These are phyloP conservation scores for Parambassis ranga DNA, from an alignment of 2,797 vertebrate species.

Conservation along the genomic window DNA sequence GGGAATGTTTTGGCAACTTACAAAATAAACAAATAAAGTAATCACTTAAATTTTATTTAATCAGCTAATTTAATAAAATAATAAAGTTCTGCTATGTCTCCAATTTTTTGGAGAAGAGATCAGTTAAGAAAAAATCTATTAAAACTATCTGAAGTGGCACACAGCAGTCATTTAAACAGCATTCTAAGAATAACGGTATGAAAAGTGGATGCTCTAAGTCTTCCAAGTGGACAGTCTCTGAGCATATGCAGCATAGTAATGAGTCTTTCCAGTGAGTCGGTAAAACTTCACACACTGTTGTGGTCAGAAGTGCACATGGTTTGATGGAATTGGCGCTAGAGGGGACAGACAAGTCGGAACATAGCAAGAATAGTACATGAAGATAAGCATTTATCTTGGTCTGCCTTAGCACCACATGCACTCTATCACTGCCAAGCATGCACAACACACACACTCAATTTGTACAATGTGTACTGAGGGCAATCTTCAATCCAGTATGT, in stretches of 20 bases:
- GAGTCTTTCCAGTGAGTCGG: neutral
- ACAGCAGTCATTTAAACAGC: neutral
- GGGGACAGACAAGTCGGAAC: conserved; percentile 37
- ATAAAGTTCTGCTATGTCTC: no score
- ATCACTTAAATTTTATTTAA: neutral
- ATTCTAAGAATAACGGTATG: no score
- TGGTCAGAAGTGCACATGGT: neutral
- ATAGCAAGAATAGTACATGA: conserved; percentile 38
- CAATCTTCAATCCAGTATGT: neutral
- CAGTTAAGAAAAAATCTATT: no score
- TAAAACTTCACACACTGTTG: neutral
- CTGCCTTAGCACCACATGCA: conserved; percentile 11
- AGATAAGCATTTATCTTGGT: conserved; percentile 65
- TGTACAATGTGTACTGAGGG: conserved; percentile 15
- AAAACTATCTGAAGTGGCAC: neutral
- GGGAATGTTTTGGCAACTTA: neutral
- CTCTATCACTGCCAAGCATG: conserved; percentile 28
- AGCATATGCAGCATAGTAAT: neutral
- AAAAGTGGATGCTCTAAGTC: no score
- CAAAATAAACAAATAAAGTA: neutral
- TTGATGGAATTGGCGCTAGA: neutral
- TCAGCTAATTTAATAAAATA: no score
- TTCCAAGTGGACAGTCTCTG: neutral
- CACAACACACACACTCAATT: neutral
- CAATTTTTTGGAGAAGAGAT: no score